phyloP scores from a whole-genome alignment of 2,113 vertebrate genomes.

The Catharus bicknelli region DNA sequence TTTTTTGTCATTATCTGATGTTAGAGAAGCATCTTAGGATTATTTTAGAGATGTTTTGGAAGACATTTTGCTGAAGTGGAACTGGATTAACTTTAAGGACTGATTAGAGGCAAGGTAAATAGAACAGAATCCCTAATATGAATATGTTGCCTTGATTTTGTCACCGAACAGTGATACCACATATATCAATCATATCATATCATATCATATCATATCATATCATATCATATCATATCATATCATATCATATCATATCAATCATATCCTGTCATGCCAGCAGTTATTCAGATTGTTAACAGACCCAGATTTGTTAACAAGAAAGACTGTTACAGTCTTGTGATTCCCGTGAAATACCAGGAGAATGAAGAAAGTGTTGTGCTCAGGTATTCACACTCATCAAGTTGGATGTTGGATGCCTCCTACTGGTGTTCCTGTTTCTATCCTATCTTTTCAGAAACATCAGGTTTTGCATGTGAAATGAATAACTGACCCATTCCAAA shows the following conservation, averaged over 20 bases:
- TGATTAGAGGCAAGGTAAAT: not conserved
- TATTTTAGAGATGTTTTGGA: not conserved
- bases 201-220: no score
- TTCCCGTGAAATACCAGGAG: not conserved
- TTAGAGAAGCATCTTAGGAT: not conserved
- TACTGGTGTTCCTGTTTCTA: not conserved
- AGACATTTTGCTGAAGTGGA: not conserved
- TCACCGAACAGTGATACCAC: not conserved
- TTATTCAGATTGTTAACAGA: not conserved
- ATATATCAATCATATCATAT: no score
- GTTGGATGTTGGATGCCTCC: not conserved
- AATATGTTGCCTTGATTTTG: not conserved
- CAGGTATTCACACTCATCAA: not conserved
- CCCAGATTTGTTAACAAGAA: not conserved
- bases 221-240: not conserved
- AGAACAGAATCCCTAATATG: not conserved
- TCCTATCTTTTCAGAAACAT: not conserved
- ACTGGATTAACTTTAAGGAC: not conserved
- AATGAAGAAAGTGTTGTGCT: not conserved
- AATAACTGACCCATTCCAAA: not conserved
- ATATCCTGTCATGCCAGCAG: not conserved
- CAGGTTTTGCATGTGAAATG: not conserved
- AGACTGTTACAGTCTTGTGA: not conserved
- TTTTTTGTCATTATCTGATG: not conserved
- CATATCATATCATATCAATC: no score